Evolutionary conservation across 1,140 invertebrate genomes (phyloP).

Genomic region (Drosophila ohnishii): DNA sequence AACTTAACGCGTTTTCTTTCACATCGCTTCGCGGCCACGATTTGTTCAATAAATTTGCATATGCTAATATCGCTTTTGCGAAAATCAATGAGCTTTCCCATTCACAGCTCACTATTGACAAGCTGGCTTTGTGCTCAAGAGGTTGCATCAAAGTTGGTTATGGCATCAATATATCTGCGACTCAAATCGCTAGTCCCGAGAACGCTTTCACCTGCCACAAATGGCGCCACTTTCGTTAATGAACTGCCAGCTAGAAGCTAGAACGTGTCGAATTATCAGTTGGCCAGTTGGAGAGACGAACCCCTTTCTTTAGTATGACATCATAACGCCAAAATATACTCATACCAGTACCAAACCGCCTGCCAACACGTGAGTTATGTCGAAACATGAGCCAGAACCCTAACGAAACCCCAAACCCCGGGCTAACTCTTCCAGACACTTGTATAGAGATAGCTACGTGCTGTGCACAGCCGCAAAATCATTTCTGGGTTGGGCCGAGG

Average conservation of each 20-base stretch:
- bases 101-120: conserved; percentile 46
- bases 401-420: conserved; percentile 9
- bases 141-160: conserved; percentile 55
- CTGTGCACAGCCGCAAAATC: conserved; percentile 13
- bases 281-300: conserved; percentile 17
- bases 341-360: conserved; percentile 40
- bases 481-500: conserved; percentile 43
- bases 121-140: conserved; percentile 3
- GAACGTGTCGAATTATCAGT: conserved; percentile 65
- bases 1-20: conserved; percentile 34
- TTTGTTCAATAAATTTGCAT: conserved; percentile 74
- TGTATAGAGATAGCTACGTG: conserved; percentile 43
- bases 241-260: conserved; percentile 20
- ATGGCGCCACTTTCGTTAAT: conserved; percentile 32
- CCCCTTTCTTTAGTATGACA: conserved; percentile 60
- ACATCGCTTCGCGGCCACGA: conserved; percentile 56
- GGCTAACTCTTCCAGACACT: conserved; percentile 22
- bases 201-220: conserved; percentile 62
- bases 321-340: conserved; percentile 56
- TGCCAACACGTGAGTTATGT: conserved; percentile 73
- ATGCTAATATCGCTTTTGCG: conserved; percentile 58
- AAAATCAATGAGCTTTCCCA: conserved; percentile 66
- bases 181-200: conserved; percentile 11
- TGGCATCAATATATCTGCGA: conserved; percentile 26
- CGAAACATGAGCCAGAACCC: conserved; percentile 22